phyloP scores from a whole-genome alignment of 2,797 vertebrate genomes.

The Chaenodraco wilsoni region DNA sequence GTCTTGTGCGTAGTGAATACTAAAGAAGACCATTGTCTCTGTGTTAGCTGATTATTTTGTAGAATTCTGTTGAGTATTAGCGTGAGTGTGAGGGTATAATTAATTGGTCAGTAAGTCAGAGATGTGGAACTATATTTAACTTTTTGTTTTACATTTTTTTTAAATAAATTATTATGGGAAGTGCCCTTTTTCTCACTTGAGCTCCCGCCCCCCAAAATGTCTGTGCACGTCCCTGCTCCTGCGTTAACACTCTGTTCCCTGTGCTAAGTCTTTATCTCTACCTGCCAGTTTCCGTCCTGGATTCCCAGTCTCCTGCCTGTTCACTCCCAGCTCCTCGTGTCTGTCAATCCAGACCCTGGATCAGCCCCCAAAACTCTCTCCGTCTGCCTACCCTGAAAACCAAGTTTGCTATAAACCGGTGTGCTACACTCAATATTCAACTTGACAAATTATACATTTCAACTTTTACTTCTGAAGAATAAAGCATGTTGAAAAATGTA shows the following conservation, averaged over 20 bases:
- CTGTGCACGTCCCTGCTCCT: not conserved
- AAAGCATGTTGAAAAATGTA: not conserved
- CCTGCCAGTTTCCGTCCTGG: not conserved
- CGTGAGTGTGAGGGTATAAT: no score
- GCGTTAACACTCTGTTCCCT: not conserved
- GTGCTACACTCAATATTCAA: not conserved
- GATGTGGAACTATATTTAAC: no score
- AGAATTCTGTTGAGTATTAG: no score
- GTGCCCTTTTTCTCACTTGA: no score
- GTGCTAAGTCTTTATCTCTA: not conserved
- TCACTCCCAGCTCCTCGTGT: not conserved
- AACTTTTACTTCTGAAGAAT: not conserved
- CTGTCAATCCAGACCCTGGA: not conserved
- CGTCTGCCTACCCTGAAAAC: not conserved
- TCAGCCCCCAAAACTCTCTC: not conserved
- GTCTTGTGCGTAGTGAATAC: no score
- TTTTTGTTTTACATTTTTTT: no score
- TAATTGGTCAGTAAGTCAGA: no score
- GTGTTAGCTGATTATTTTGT: no score
- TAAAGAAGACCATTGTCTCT: no score
- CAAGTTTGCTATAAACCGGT: not conserved
- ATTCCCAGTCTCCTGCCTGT: not conserved
- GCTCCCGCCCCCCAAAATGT: no score
- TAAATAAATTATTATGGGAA: no score
- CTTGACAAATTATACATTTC: not conserved